phyloP scores from a whole-genome alignment of 2,888 invertebrate species.

The Sarcophaga caerulescens region DNA sequence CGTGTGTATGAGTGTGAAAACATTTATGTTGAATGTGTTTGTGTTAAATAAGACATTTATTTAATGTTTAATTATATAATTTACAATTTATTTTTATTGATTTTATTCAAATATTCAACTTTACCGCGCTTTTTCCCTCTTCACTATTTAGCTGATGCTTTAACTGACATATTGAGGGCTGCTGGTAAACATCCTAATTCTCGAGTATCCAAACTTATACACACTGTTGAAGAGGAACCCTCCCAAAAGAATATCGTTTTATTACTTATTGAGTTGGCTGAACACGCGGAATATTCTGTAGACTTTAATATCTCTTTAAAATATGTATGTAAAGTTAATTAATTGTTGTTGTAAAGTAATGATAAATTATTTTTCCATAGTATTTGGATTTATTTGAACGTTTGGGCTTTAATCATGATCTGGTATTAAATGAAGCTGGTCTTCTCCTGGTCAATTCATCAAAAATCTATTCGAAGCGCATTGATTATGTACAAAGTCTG shows the following conservation, averaged over 20 bases:
- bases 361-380: conserved; percentile 71
- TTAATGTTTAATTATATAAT: not conserved
- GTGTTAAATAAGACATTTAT: not conserved
- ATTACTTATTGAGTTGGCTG: conserved; percentile 76
- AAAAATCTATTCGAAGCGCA: conserved; percentile 77
- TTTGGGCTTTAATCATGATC: conserved; percentile 64
- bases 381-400: conserved; percentile 75
- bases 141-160: conserved; percentile 37
- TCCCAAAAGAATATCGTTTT: conserved; percentile 73
- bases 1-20: not conserved
- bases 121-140: not conserved
- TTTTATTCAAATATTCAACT: too few relatives aligned
- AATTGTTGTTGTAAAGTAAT: not conserved
- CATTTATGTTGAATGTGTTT: not conserved
- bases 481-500: conserved; percentile 75
- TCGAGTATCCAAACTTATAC: conserved; percentile 75
- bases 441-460: conserved; percentile 75
- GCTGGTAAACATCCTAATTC: conserved; percentile 75
- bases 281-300: conserved; percentile 75
- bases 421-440: conserved; percentile 72
- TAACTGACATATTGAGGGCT: conserved; percentile 69
- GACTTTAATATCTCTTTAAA: conserved; percentile 75
- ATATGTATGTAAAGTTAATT: conserved; percentile 73
- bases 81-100: too few relatives aligned
- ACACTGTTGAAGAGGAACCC: conserved; percentile 71